Conservation (phyloP, 2,797 vertebrate genomes). For the Crocidura indochinensis region DNA sequence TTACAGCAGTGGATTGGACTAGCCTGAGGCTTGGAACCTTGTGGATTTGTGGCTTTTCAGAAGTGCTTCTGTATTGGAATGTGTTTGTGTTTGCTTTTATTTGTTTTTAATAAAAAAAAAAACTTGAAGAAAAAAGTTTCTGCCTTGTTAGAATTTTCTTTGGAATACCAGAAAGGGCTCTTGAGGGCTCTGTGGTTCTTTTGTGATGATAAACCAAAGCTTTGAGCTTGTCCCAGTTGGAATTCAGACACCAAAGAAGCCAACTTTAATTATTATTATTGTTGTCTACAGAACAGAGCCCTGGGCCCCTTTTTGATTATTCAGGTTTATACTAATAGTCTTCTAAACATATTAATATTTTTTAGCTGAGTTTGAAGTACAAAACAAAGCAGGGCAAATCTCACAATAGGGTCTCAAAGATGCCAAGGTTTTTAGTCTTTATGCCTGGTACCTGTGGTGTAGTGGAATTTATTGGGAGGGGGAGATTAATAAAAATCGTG, state of each 20-base stretch:
- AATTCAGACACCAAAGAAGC: slow-evolving; percentile 83
- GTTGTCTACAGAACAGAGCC: slow-evolving; percentile 80
- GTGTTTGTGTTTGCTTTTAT: slow-evolving; percentile 87
- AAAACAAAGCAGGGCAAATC: slow-evolving; percentile 77
- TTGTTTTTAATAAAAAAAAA: slow-evolving; percentile 85
- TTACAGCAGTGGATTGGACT: slow-evolving; percentile 74
- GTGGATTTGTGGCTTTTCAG: slow-evolving; percentile 86
- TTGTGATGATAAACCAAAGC: slow-evolving; percentile 84
- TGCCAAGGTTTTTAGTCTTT: slow-evolving; percentile 59
- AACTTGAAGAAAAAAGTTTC: slow-evolving; percentile 80
- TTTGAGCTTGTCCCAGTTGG: slow-evolving; percentile 82
- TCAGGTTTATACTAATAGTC: slow-evolving; percentile 83
- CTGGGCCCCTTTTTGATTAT: slow-evolving; percentile 79
- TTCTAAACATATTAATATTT: slow-evolving; percentile 73
- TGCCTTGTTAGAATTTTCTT: slow-evolving; percentile 83
- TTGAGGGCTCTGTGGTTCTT: slow-evolving; percentile 82
- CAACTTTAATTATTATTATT: slow-evolving; percentile 86
- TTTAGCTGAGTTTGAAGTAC: slow-evolving; percentile 34
- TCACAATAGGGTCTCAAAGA: slow-evolving; percentile 68
- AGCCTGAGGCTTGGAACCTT: slow-evolving; percentile 83
- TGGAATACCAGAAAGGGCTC: slow-evolving; percentile 82
- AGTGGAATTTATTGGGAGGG: slow-evolving; percentile 58
- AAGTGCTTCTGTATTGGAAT: slow-evolving; percentile 87
- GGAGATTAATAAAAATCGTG: slow-evolving; percentile 79
- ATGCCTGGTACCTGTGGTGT: slow-evolving; percentile 56